These are phyloP conservation scores for Pelvicachromis taeniatus DNA, from an alignment of 2,113 vertebrate species.

Conservation along the genomic window DNA sequence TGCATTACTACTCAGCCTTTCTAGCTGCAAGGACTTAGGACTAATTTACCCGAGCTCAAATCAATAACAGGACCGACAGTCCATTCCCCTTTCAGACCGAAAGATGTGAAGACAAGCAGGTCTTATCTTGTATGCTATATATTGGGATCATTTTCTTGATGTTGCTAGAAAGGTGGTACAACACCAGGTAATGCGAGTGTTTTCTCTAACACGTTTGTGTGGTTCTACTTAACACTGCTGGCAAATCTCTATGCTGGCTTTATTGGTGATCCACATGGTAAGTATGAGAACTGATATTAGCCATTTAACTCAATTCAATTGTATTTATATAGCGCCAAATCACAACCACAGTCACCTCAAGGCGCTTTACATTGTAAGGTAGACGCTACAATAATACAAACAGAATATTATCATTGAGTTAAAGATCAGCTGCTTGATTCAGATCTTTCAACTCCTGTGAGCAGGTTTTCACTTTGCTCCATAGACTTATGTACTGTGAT, in stretches of 20 bases:
- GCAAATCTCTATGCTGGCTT: neutral
- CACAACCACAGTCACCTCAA: no score
- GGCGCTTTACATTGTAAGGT: no score
- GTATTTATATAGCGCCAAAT: no score
- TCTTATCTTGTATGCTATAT: neutral
- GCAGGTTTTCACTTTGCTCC: neutral
- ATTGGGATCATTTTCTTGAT: neutral
- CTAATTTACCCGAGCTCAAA: neutral
- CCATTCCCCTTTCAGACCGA: neutral
- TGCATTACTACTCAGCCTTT: neutral
- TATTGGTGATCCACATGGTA: rapidly evolving
- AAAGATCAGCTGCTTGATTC: neutral
- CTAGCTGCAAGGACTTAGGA: neutral
- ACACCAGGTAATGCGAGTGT: neutral
- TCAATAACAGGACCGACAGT: neutral
- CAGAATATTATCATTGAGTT: neutral
- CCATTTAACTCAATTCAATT: neutral
- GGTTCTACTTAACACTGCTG: neutral
- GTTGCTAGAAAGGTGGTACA: neutral
- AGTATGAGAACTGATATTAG: neutral
- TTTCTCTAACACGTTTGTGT: neutral
- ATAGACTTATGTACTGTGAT: neutral
- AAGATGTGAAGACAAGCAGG: neutral
- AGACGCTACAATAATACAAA: no score
- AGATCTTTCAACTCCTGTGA: neutral